These are phyloP conservation scores for Bruchidius siliquastri DNA, from an alignment of 2,888 invertebrate species.

Conservation along the genomic window DNA sequence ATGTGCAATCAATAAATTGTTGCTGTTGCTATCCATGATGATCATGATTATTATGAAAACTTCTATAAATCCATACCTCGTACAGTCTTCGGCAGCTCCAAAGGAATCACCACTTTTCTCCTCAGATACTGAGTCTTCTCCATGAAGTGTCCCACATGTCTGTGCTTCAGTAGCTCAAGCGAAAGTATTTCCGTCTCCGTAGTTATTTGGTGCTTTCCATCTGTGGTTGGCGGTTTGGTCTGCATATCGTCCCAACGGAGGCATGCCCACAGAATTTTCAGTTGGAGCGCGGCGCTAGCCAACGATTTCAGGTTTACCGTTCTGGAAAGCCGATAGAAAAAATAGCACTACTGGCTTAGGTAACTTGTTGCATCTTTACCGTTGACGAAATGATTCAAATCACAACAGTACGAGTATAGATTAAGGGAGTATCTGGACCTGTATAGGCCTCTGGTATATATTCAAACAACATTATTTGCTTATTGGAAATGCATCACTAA, in stretches of 20 bases:
- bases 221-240: conserved; percentile 73
- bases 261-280: conserved; percentile 89
- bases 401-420: too few species aligned
- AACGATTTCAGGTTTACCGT: conserved; percentile 81
- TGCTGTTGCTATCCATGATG: not conserved
- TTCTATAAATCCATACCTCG: conserved; percentile 53
- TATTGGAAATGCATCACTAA: too few species aligned
- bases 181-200: conserved; percentile 96
- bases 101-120: conserved; percentile 89
- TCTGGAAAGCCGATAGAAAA: conserved; percentile 42
- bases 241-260: conserved; percentile 96
- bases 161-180: conserved; percentile 81
- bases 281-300: conserved; percentile 82
- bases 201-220: conserved; percentile 88
- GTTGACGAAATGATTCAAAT: too few species aligned
- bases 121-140: conserved; percentile 88
- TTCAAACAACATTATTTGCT: too few species aligned
- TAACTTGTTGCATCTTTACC: too few species aligned
- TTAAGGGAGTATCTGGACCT: too few species aligned
- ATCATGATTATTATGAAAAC: not conserved
- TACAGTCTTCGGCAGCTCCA: conserved; percentile 87
- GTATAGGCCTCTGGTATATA: too few species aligned
- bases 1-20: too few species aligned
- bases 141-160: conserved; percentile 82
- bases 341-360: too few species aligned